phyloP scores from a whole-genome alignment of 2,113 vertebrate species.

The Lepisosteus osseus region DNA sequence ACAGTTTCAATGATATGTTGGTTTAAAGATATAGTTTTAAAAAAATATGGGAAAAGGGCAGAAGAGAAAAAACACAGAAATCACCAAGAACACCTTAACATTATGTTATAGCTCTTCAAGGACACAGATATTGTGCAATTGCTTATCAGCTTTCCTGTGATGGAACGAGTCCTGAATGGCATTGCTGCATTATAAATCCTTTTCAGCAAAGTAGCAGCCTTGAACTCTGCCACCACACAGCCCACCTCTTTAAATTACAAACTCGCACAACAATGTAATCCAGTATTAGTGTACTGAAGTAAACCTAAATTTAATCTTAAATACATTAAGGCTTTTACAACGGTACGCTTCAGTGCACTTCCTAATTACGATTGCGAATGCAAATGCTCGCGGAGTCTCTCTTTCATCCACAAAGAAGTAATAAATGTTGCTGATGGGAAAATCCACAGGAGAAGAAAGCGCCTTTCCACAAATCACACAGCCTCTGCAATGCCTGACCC shows the following conservation, averaged over 20 bases:
- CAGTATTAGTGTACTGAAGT: background rate
- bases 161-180: background rate
- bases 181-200: background rate
- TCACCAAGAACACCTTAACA: too few relatives aligned
- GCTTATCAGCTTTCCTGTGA: background rate
- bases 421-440: background rate
- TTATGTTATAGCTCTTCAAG: too few relatives aligned
- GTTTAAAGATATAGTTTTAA: too few relatives aligned
- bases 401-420: background rate
- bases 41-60: too few relatives aligned
- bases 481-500: too few relatives aligned
- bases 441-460: too few relatives aligned
- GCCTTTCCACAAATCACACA: too few relatives aligned
- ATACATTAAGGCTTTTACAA: background rate
- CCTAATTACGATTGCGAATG: background rate
- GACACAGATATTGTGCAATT: background rate
- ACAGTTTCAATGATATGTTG: too few relatives aligned
- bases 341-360: background rate
- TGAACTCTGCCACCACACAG: background rate
- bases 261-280: background rate
- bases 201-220: background rate
- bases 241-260: constrained; percentile 3
- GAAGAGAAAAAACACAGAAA: too few relatives aligned
- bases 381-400: background rate
- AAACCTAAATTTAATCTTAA: background rate